A percentile compares a stretch with the other conserved stretches of the same genome.
Evolutionary conservation across 2,797 vertebrate species (phyloP).

Genomic region (Acomys russatus): DNA sequence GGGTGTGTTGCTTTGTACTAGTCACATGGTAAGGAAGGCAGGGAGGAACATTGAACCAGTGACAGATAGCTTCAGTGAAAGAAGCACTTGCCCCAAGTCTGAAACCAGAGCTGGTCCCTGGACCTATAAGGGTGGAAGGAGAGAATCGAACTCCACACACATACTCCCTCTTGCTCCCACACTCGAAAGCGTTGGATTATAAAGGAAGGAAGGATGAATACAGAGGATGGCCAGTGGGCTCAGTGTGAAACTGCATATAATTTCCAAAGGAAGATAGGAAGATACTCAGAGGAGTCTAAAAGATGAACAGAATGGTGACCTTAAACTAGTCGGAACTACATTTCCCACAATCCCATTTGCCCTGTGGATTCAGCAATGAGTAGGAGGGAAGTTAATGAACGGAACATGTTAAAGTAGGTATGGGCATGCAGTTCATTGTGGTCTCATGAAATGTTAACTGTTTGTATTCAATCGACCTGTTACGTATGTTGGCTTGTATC

Average conservation of each 20-base stretch:
- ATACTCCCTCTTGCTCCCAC: not conserved
- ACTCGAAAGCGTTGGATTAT: not conserved
- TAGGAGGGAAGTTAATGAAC: not conserved
- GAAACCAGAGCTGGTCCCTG: not conserved
- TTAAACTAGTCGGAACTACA: not conserved
- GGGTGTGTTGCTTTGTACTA: too few species aligned
- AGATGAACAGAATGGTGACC: not conserved
- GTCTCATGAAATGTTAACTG: too few species aligned
- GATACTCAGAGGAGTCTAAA: not conserved
- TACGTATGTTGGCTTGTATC: too few species aligned
- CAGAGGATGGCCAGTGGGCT: not conserved
- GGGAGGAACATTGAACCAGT: not conserved
- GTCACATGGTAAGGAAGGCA: too few species aligned
- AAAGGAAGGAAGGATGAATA: not conserved
- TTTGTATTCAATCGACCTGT: too few species aligned
- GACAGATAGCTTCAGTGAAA: not conserved
- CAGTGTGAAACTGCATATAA: not conserved
- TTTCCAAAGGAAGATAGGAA: not conserved
- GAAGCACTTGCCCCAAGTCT: not conserved
- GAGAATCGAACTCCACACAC: too few species aligned
- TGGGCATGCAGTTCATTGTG: not conserved
- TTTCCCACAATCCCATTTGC: conserved; percentile 3
- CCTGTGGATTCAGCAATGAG: too few species aligned
- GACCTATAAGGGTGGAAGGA: not conserved
- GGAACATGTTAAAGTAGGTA: not conserved